These are phyloP conservation scores for Hololepta plana DNA, from an alignment of 2,888 invertebrate species.

Conservation along the genomic window DNA sequence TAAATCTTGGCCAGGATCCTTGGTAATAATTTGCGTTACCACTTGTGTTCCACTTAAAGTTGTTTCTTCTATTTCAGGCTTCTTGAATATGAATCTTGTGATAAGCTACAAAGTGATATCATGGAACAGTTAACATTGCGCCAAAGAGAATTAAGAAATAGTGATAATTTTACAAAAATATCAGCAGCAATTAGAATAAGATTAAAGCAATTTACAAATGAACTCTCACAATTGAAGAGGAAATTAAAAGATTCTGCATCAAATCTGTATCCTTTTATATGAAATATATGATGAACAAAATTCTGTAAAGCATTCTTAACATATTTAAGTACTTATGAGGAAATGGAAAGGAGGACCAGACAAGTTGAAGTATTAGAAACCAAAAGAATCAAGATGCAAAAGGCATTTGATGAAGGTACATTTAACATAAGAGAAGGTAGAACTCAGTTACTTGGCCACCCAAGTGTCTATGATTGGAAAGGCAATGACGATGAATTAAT, in stretches of 20 bases:
- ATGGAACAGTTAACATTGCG: conserved; percentile 39
- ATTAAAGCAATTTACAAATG: conserved; percentile 40
- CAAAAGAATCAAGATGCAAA: conserved; percentile 36
- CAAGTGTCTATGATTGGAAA: conserved; percentile 26
- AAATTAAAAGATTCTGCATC: conserved; percentile 33
- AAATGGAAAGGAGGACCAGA: conserved; percentile 40
- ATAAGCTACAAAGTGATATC: conserved; percentile 41
- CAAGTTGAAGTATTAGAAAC: conserved; percentile 42
- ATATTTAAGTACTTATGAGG: conserved; percentile 42
- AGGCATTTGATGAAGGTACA: conserved; percentile 26
- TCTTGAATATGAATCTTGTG: conserved; percentile 45
- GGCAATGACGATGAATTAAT: conserved; percentile 28
- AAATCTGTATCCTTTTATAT: conserved; percentile 23
- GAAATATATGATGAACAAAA: not conserved
- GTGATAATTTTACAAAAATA: conserved; percentile 35
- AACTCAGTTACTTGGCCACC: conserved; percentile 20
- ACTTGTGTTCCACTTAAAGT: conserved; percentile 6
- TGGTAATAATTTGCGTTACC: conserved; percentile 20
- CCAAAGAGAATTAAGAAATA: conserved; percentile 31
- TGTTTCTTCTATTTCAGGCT: conserved; percentile 31
- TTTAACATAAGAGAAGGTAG: conserved; percentile 11
- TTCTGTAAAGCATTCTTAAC: too few species aligned
- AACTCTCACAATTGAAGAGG: conserved; percentile 36
- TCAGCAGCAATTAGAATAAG: conserved; percentile 39
- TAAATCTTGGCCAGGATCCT: conserved; percentile 29